Evolutionary conservation across 2,888 invertebrate genomes (phyloP).

Genomic region (Eremobia ochroleuca): DNA sequence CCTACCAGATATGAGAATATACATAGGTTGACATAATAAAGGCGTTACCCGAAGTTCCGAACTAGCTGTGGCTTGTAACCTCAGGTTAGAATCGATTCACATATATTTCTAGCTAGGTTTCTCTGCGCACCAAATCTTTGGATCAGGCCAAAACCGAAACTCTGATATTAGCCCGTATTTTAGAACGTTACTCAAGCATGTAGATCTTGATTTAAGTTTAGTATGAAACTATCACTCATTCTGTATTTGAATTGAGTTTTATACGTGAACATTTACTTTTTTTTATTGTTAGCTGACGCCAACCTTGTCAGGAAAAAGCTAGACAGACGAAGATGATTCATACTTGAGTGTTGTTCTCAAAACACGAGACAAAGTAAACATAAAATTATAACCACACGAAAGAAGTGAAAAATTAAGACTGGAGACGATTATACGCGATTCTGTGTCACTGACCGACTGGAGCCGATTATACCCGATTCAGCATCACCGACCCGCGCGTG

Average conservation of each 20-base stretch:
- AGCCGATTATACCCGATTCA: not conserved
- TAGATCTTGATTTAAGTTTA: not conserved
- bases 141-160: not conserved
- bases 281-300: not conserved
- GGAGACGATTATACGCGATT: not conserved
- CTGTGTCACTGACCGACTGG: too few relatives aligned
- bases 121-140: slow-evolving; percentile 4
- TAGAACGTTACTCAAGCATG: not conserved
- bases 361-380: not conserved
- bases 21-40: slow-evolving; percentile 5
- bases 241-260: not conserved
- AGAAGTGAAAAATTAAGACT: not conserved
- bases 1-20: not conserved
- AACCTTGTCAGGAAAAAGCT: not conserved
- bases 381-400: not conserved
- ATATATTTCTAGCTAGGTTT: slow-evolving; percentile 11
- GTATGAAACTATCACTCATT: not conserved
- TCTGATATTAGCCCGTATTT: not conserved
- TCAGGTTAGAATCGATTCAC: slow-evolving; percentile 34
- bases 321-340: not conserved
- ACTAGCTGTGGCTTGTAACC: slow-evolving; percentile 38
- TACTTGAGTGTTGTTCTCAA: not conserved
- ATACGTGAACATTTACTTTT: not conserved
- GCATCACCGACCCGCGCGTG: not conserved
- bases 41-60: slow-evolving; percentile 13